A percentile compares a stretch with the other conserved stretches of the same genome.
These are phyloP conservation scores for Quiscalus mexicanus DNA, from an alignment of 2,113 vertebrate species.

Conservation along the genomic window DNA sequence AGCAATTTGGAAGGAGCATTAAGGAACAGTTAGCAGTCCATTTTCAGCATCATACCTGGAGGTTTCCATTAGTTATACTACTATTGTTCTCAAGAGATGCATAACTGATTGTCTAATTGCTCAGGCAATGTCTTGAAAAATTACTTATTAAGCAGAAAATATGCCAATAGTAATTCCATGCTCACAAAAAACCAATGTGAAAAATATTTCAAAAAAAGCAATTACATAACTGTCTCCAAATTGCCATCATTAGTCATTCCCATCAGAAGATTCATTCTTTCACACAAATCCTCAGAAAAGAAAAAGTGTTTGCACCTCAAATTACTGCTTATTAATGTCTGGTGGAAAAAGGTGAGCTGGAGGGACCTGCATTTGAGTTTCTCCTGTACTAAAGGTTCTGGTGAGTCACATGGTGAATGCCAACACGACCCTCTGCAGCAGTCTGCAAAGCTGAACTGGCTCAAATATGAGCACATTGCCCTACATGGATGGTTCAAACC, in stretches of 20 bases:
- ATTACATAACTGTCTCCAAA: conserved; percentile 13
- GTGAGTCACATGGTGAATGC: not conserved
- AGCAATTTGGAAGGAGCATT: not conserved
- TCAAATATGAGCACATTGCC: not conserved
- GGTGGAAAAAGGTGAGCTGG: not conserved
- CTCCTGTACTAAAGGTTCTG: not conserved
- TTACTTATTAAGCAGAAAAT: conserved; percentile 48
- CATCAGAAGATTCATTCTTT: not conserved
- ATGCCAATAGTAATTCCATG: not conserved
- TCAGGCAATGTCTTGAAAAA: conserved; percentile 28
- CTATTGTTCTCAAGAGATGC: conserved; percentile 32
- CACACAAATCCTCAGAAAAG: not conserved
- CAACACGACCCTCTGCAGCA: not conserved
- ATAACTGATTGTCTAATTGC: conserved; percentile 44
- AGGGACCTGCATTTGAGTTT: not conserved
- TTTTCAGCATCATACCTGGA: conserved; percentile 35
- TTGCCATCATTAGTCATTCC: not conserved
- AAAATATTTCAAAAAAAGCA: not conserved
- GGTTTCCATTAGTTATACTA: conserved; percentile 15
- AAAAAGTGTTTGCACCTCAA: not conserved
- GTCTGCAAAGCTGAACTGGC: not conserved
- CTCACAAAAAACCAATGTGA: not conserved
- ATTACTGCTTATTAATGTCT: not conserved
- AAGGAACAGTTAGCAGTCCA: not conserved
- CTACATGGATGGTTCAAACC: not conserved